These are phyloP conservation scores for Drosophila birchii DNA, from an alignment of 2,888 invertebrate genomes.

Conservation along the genomic window DNA sequence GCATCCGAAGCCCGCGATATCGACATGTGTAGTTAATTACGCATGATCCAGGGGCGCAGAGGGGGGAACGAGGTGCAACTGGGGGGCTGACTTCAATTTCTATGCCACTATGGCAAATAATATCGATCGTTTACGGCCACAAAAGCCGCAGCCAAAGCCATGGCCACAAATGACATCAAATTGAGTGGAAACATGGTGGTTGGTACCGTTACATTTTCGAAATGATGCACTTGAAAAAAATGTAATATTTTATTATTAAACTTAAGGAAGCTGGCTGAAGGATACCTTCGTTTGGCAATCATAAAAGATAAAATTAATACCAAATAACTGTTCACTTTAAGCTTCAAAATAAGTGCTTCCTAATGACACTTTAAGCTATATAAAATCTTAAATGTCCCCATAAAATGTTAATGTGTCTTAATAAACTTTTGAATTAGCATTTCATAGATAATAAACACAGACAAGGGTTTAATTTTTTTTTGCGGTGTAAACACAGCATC, in stretches of 20 bases:
- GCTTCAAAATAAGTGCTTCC: neutral
- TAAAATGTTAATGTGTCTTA: neutral
- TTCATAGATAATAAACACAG: neutral
- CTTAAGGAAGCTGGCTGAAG: no score
- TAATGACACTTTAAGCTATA: neutral
- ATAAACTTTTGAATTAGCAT: neutral
- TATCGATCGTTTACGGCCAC: constrained; percentile 73
- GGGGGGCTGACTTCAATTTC: constrained; percentile 60
- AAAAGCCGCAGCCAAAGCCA: constrained; percentile 29
- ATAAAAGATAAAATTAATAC: neutral
- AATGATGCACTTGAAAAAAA: constrained; percentile 41
- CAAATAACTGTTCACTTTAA: neutral
- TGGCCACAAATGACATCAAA: constrained; percentile 52
- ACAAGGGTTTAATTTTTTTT: neutral
- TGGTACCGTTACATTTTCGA: constrained; percentile 72
- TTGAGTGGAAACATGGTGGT: constrained; percentile 37
- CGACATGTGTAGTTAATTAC: constrained; percentile 77
- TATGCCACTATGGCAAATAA: constrained; percentile 77
- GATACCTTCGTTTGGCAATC: neutral
- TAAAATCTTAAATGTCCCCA: no score
- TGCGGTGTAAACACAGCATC: constrained; percentile 47
- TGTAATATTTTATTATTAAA: neutral
- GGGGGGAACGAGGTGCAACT: neutral
- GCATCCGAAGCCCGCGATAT: constrained; percentile 56
- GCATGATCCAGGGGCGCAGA: constrained; percentile 49